A percentile compares a stretch with the other conserved stretches of the same genome.
Evolutionary conservation across 2,113 vertebrate genomes (phyloP).

Genomic region (Mandrillus leucophaeus): DNA sequence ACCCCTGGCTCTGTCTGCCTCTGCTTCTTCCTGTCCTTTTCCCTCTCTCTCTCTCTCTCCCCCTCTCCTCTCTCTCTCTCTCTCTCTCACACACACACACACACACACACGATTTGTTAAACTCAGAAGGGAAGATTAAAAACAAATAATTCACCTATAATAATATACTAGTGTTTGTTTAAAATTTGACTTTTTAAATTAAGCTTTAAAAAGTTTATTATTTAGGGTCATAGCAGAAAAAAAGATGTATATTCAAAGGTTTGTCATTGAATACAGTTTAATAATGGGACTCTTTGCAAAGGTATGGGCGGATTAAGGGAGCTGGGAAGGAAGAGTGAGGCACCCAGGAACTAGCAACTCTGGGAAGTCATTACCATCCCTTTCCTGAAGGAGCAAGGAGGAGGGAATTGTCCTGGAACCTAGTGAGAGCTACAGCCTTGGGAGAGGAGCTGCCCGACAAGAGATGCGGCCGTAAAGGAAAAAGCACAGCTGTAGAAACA

Average conservation of each 20-base stretch:
- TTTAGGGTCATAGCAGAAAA: not conserved
- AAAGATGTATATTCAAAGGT: not conserved
- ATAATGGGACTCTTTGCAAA: not conserved
- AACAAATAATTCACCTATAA: not conserved
- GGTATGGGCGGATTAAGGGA: not conserved
- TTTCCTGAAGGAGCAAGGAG: not conserved
- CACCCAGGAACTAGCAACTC: no score
- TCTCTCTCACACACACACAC: no score
- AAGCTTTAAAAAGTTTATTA: not conserved
- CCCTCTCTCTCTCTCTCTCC: no score
- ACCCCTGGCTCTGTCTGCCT: no score
- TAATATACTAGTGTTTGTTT: not conserved
- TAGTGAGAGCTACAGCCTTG: not conserved
- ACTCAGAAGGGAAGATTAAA: not conserved
- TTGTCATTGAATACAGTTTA: not conserved
- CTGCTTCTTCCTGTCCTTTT: not conserved
- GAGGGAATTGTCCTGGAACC: no score
- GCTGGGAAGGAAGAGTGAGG: not conserved
- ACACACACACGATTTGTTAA: not conserved
- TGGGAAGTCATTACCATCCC: not conserved
- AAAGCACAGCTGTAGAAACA: not conserved
- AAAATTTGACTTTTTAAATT: not conserved
- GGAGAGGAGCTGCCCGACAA: not conserved
- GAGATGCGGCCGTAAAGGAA: not conserved
- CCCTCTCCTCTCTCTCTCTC: accelerated